These are phyloP conservation scores for Arbacia lixula DNA, from an alignment of 53 echinoderm and acorn worm genomes.

Conservation along the genomic window DNA sequence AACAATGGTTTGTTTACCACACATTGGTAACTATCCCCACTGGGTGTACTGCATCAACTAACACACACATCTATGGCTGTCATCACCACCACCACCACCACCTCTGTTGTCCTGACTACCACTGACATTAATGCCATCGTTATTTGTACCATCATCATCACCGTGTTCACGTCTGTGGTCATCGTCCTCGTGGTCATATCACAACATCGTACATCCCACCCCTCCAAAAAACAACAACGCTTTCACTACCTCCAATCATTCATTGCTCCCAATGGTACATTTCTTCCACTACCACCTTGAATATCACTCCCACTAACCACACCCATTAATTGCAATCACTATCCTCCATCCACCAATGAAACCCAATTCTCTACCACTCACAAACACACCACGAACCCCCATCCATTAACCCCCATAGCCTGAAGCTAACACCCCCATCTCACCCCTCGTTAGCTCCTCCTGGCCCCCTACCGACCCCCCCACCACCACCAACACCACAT, in stretches of 20 bases:
- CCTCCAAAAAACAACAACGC: neutral
- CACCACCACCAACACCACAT: constrained; percentile 12
- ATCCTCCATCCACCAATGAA: neutral
- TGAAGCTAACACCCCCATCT: constrained; percentile 29
- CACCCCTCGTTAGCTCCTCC: constrained; percentile 18
- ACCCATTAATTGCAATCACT: no score
- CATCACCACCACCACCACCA: no score
- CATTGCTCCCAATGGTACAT: neutral
- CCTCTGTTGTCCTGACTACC: no score
- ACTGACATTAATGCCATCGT: no score
- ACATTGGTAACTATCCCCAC: no score
- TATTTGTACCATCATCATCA: no score
- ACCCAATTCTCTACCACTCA: neutral
- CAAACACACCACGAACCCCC: neutral
- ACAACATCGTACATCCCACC: neutral
- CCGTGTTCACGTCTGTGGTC: no score
- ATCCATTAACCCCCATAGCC: constrained; percentile 16
- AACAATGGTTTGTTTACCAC: no score
- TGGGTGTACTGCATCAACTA: no score
- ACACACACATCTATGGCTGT: no score
- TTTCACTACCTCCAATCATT: neutral
- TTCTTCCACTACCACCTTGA: neutral
- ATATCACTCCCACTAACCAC: neutral
- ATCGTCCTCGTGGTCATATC: no score
- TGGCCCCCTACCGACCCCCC: no score